Evolutionary conservation across 1,140 invertebrate species (phyloP), one percentile per base, ranked within the genome.

Genomic region (Temnothorax curvispinosus): DNA sequence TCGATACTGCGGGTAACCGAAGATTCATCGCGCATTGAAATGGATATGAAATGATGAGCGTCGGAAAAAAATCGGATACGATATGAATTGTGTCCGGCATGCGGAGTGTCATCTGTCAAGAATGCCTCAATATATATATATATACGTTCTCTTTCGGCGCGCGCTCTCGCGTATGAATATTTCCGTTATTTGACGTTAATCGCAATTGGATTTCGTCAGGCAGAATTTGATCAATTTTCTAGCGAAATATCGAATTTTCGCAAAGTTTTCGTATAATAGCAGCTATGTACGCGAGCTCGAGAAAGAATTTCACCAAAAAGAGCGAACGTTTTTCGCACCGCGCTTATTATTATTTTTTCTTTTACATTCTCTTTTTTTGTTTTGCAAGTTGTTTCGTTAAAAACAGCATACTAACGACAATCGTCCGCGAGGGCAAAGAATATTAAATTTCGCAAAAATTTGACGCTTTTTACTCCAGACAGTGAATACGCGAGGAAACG

Each of bases 391-490:
- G 67, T 60, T 60, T 47, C 65, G 15, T 18, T 41, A 41, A 35
- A 82, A 82, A 82, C 80, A 69, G 44, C 77, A 35, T 47, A 52
- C 52, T 82, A 72, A 82, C 38, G 67, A 72, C 80, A 72, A 82
- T 82, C 38, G 38, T 47, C 44, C 9, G 8, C 60, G 8, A 80
- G 47, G 54, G 38, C 11, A 74, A 82, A 74, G 47, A 7, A 74
- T 82, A 82, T 82, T 82, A 82, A 82, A 82, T 82, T 82, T 60
- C 41, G 27, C 11, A 13, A 58, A 82, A 82, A 60, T 82, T 82
- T 47, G 32, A n/a, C 5, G 3, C 15, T 60, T 82, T 82, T 82
- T 74, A 47, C 18, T n/a, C 41, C 27, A 27, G 13, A 6, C 18
- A 9, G n/a, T 5, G 32, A 74, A 72, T 60, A 71, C 7, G 11